Conservation (phyloP, 2,113 vertebrate genomes). For the Thunnus maccoyii region DNA sequence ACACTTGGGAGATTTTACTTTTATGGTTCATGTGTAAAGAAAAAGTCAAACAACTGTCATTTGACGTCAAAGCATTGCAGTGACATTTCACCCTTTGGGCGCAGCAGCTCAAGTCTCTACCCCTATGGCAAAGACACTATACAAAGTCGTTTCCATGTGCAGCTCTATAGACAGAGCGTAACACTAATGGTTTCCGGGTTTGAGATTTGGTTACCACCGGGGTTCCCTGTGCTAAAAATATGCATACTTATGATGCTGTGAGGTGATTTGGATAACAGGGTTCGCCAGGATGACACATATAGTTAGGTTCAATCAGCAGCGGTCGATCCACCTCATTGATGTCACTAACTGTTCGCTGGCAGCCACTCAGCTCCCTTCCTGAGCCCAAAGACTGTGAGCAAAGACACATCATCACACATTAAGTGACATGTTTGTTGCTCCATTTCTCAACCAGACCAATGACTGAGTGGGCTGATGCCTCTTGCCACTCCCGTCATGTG, state of each 20-base stretch:
- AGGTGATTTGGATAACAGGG: conserved; percentile 16
- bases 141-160: conserved; percentile 30
- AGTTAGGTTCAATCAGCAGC: conserved; percentile 40
- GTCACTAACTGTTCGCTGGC: conserved; percentile 42
- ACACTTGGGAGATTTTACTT: conserved; percentile 16
- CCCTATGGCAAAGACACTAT: conserved; percentile 14
- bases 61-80: conserved; percentile 42
- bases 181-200: neutral
- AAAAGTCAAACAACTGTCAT: conserved; percentile 38
- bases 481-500: conserved; percentile 9
- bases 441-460: conserved; percentile 45
- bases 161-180: neutral
- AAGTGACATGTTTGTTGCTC: conserved; percentile 53
- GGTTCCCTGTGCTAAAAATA: conserved; percentile 18
- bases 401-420: conserved; percentile 56
- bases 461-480: conserved; percentile 34
- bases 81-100: conserved; percentile 46
- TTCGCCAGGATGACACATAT: conserved; percentile 42
- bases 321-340: conserved; percentile 41
- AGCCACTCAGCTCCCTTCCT: conserved; percentile 24
- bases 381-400: conserved; percentile 50
- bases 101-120: conserved; percentile 19
- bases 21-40: conserved; percentile 7
- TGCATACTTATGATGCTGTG: neutral
- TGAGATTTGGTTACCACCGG: neutral